Evolutionary conservation across 2,888 invertebrate genomes (phyloP), one percentile per base, ranked within the genome.

Genomic region (Schrankia costaestrigalis): DNA sequence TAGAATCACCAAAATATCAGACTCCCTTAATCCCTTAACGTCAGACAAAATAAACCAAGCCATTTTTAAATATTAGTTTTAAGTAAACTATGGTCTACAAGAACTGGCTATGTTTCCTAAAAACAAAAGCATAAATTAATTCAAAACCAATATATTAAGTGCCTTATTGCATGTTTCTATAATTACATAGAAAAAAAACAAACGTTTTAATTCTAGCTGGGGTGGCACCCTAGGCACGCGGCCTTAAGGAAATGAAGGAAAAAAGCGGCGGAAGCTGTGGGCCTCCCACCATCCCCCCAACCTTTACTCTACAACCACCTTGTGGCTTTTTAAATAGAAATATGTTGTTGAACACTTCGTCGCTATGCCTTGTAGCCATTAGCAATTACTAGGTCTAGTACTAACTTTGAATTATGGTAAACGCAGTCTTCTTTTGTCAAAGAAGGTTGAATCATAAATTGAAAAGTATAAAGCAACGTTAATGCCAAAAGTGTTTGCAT

Each of bases 311-410:
- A 39, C 48, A 37, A 46, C 46, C 62, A 53, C 77, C 77, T 82
- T 83, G 83, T 68, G 82, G 85, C 83, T 82, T 85, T 86, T 85
- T 86, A 87, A 86, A 86, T 85, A 85, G 84, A 86, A 85, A 87
- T 87, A 85, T 86, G 86, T 87, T 85, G 84, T 85, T 81, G 79
- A 85, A 82, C 84, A 86, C 84, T 86, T 80, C 83, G 83, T 83
- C 86, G 79, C 82, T 77, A 74, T 71, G 67, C 57, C 62, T 52
- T 69, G 66, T 64, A 63, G 66, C 53, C 59, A 66, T 80, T 67
- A 67, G 74, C 65, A 74, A 78, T 78, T 71, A 42, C 71, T 76
- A n/a, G n/a, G 74, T 74, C 71, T 73, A 76, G 70, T 72, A 68
- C 56, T 48, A 47, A 52, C 59, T 53, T 60, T 56, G 55, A 48